Evolutionary conservation across 2,888 invertebrate genomes (phyloP).

Genomic region (Hydrotaea diabolus): DNA sequence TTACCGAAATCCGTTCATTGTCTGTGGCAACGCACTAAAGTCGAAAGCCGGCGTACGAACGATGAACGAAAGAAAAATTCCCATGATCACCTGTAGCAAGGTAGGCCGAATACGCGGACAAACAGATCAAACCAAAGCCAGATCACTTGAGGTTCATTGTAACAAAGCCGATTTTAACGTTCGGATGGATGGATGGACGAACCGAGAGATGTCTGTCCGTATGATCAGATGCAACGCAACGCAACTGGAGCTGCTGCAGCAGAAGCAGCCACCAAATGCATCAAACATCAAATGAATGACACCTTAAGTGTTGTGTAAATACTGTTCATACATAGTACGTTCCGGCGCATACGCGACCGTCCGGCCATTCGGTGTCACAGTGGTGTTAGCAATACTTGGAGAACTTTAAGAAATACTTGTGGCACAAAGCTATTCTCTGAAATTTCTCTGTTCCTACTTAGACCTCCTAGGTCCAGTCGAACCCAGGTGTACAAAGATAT

Average conservation of each 20-base stretch:
- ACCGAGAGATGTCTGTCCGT: conserved; percentile 7
- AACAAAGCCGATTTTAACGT: conserved; percentile 55
- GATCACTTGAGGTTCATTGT: conserved; percentile 45
- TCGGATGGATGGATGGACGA: conserved; percentile 38
- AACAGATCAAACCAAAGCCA: conserved; percentile 39
- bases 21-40: conserved; percentile 27
- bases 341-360: neutral
- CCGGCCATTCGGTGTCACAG: neutral
- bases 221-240: neutral
- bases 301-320: conserved; percentile 66
- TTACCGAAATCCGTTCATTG: conserved; percentile 55
- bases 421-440: no score
- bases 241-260: conserved; percentile 45
- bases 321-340: conserved; percentile 35
- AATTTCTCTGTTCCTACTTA: no score
- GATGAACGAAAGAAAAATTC: conserved; percentile 45
- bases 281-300: conserved; percentile 60
- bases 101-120: conserved; percentile 1
- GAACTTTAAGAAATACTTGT: no score
- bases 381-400: neutral
- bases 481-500: no score
- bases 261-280: conserved; percentile 43
- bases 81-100: conserved; percentile 63
- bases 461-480: no score
- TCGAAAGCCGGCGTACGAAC: conserved; percentile 25